Evolutionary conservation across 2,888 invertebrate genomes (phyloP).

Genomic region (Colletes collaris): DNA sequence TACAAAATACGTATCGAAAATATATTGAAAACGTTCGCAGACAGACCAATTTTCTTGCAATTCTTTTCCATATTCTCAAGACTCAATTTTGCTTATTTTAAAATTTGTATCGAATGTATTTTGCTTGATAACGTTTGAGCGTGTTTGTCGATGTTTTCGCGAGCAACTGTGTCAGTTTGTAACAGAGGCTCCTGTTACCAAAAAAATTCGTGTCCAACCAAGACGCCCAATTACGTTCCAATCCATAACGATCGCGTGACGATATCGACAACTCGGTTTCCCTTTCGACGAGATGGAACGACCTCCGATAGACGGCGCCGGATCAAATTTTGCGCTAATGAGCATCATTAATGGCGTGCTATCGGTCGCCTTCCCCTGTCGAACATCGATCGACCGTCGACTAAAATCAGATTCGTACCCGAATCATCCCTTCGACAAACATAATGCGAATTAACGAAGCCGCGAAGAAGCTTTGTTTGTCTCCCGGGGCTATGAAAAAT

Average conservation of each 20-base stretch:
- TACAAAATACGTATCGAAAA: too few species aligned
- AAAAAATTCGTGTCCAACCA: neutral
- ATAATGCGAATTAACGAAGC: slow-evolving; percentile 35
- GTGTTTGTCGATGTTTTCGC: too few species aligned
- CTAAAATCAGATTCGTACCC: neutral
- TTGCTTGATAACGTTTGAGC: too few species aligned
- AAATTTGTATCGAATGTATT: too few species aligned
- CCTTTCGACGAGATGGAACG: slow-evolving; percentile 3
- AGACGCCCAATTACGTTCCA: neutral
- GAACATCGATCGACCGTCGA: slow-evolving; percentile 14
- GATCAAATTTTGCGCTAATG: slow-evolving; percentile 23
- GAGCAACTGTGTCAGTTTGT: too few species aligned
- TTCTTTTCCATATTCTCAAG: too few species aligned
- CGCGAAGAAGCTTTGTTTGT: slow-evolving; percentile 10
- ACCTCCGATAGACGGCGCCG: slow-evolving; percentile 1
- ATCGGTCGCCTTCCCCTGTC: neutral
- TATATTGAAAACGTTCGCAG: too few species aligned
- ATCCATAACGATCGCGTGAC: neutral
- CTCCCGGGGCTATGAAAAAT: slow-evolving; percentile 11
- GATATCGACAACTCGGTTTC: slow-evolving; percentile 17
- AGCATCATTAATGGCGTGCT: slow-evolving; percentile 26
- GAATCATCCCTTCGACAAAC: neutral
- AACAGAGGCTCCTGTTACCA: too few species aligned
- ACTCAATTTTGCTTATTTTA: too few species aligned
- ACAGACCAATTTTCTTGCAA: too few species aligned